Evolutionary conservation across 2,797 vertebrate species (phyloP), one percentile per base, ranked within the genome.

Genomic region (Rhabdomys pumilio): DNA sequence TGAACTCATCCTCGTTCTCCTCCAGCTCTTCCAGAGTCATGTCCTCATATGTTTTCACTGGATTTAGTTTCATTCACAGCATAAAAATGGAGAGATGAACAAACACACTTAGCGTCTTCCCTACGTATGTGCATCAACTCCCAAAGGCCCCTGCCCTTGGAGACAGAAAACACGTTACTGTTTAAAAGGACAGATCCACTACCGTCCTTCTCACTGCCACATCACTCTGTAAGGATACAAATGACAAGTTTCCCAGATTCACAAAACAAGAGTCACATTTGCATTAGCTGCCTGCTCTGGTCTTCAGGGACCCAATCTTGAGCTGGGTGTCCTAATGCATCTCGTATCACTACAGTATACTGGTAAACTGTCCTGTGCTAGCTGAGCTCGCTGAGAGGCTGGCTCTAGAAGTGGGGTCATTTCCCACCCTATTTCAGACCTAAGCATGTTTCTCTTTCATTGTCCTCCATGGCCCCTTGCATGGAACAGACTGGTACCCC

Each of bases 1-100:
- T 99, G 91, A 99, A 99, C 95, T 99, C 99, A 44, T 99, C 99
- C 98, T 99, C 99, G 31, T 99, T 99, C 92, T 99, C 99, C 29
- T 99, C 99, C 67, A 99, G 99, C 95, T 99, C 99, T 15, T 99
- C 99, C 96, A 99, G 98, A 1, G 99, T 99, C 99, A 99, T 99
- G 97, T 99, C 99, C 98, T 99, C 99, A 0, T 99, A 99, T 0
- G 99, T 99, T 98, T 99, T 99, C 91, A 99, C 99, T 99, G 97
- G 88, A 97, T 93, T 6, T 8, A 53, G 96, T 95, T 57, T 53
- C 31, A 19, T 65, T 44, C 87, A 79, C 77, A 93, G 84, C 55
- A 90, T 91, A 75, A 94, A 81, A 73, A 63, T 31, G 20, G n/a
- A 38, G 94, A 90, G 55, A 69, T 41, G 7, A 90, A 84, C 4